phyloP scores from a whole-genome alignment of 1,140 invertebrate genomes.

The Choristoneura fumiferana region DNA sequence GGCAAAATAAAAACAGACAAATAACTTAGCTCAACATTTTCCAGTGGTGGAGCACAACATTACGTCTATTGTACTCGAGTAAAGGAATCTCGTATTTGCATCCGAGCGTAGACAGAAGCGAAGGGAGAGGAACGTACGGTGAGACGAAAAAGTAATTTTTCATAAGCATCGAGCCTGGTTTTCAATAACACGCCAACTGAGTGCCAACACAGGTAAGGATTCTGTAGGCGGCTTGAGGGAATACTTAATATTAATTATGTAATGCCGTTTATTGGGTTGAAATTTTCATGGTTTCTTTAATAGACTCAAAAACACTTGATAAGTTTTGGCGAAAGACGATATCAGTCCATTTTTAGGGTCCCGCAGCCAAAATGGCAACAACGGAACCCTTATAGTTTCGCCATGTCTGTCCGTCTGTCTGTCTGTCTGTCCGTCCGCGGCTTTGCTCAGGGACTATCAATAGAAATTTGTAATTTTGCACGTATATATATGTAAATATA shows the following conservation, averaged over 20 bases:
- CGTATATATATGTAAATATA: too few species aligned
- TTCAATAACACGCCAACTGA: slow-evolving; percentile 49
- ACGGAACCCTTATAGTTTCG: too few species aligned
- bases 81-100: slow-evolving; percentile 55
- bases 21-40: slow-evolving; percentile 53
- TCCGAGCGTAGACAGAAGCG: slow-evolving; percentile 41
- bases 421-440: too few species aligned
- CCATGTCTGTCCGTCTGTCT: too few species aligned
- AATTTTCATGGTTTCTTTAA: too few species aligned
- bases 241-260: background rate
- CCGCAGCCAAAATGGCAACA: too few species aligned
- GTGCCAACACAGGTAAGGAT: slow-evolving; percentile 31
- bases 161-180: slow-evolving; percentile 46
- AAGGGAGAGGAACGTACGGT: slow-evolving; percentile 39
- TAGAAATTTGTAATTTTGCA: too few species aligned
- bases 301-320: too few species aligned
- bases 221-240: slow-evolving; percentile 30
- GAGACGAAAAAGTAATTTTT: slow-evolving; percentile 58
- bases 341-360: too few species aligned
- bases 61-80: slow-evolving; percentile 47
- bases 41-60: slow-evolving; percentile 39
- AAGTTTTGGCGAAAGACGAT: too few species aligned
- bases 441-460: too few species aligned
- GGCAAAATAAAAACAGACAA: slow-evolving; percentile 40
- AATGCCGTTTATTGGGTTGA: background rate